Conservation (phyloP, 1,140 invertebrate genomes). For the Drosophila ficusphila region DNA sequence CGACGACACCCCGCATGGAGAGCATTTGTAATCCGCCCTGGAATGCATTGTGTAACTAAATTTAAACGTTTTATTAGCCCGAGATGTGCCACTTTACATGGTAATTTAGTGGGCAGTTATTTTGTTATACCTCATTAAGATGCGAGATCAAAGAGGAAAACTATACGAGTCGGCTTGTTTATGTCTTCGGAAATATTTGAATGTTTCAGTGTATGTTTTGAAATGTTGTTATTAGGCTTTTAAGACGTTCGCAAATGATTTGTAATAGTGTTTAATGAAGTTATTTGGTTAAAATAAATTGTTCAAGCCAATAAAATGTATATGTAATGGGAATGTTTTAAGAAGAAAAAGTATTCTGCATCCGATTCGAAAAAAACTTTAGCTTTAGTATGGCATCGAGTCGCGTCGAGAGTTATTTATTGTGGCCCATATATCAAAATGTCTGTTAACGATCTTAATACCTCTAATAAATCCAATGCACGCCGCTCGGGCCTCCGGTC, state of each 20-base stretch:
- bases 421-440: conserved; percentile 15
- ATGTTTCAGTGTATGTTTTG: not conserved
- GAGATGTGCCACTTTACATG: conserved; percentile 40
- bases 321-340: not conserved
- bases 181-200: conserved; percentile 11
- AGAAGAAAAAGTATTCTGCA: too few species aligned
- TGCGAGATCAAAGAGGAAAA: conserved; percentile 28
- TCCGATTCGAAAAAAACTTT: too few species aligned
- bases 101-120: conserved; percentile 46
- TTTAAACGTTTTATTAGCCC: conserved; percentile 46
- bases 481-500: conserved; percentile 9
- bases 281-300: too few species aligned
- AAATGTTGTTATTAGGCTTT: not conserved
- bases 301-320: too few species aligned
- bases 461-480: conserved; percentile 32
- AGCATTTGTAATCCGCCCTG: conserved; percentile 23
- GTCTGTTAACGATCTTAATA: conserved; percentile 13
- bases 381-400: too few species aligned
- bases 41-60: conserved; percentile 51
- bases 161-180: not conserved
- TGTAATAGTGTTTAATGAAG: not conserved
- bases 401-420: not conserved
- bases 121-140: conserved; percentile 39
- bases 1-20: conserved; percentile 20
- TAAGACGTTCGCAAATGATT: not conserved